phyloP scores from a whole-genome alignment of 2,113 vertebrate genomes.

The Fulica atra region DNA sequence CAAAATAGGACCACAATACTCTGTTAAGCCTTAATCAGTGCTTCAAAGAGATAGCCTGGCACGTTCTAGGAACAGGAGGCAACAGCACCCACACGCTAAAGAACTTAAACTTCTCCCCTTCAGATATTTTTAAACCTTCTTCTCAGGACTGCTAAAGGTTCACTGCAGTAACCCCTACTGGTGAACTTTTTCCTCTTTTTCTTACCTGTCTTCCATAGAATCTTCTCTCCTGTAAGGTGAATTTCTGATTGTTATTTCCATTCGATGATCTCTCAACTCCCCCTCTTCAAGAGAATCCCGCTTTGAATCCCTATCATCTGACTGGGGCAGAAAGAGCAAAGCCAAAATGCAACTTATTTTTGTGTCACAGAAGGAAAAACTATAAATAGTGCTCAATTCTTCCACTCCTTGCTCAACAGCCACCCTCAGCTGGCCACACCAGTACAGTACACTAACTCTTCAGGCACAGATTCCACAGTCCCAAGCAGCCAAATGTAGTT shows the following conservation, averaged over 20 bases:
- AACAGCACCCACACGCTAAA: not conserved
- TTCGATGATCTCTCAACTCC: slow-evolving; percentile 95
- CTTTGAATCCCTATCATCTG: slow-evolving; percentile 97
- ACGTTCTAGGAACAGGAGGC: not conserved
- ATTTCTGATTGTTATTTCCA: slow-evolving; percentile 98
- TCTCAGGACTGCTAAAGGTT: not conserved
- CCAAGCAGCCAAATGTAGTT: not conserved
- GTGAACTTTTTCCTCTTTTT: fast-evolving
- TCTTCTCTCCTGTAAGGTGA: slow-evolving; percentile 93
- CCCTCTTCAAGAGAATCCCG: slow-evolving; percentile 97
- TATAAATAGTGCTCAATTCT: fast-evolving
- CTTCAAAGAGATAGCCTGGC: not conserved
- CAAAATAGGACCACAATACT: not conserved
- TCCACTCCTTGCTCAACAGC: not conserved
- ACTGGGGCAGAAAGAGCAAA: slow-evolving; percentile 64
- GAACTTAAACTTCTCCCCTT: not conserved
- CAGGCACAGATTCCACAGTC: not conserved
- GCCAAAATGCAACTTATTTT: not conserved
- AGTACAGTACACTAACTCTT: fast-evolving
- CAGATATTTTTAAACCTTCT: not conserved
- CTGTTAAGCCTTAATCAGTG: not conserved
- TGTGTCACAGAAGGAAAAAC: fast-evolving
- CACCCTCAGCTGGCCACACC: not conserved
- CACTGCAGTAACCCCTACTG: not conserved
- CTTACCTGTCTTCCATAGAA: slow-evolving; percentile 93